Evolutionary conservation across 2,888 invertebrate genomes (phyloP), one percentile per base, ranked within the genome.

Genomic region (Plagiodera versicolora): DNA sequence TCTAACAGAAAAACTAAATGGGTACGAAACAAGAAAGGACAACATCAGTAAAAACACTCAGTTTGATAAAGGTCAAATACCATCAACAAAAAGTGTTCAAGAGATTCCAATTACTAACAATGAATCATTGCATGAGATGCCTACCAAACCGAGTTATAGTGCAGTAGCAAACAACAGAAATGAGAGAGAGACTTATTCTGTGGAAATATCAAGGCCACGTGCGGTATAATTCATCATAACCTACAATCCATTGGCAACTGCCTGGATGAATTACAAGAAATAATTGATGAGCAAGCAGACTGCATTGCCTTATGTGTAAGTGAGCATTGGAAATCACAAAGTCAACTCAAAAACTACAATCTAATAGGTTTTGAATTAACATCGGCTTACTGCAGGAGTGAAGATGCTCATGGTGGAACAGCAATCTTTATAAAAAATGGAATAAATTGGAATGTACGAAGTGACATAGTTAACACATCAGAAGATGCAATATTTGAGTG

Each of bases 361-460:
- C 16, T 45, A n/a, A 16, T 1, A 17, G 17, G 5, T 24, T 24
- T 24, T 24, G 24, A 24, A 24, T 24, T 24, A 24, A 5, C 24
- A 24, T 24, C 24, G 3, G 45, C 45, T 45, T 45, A 45, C 45
- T 14, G 45, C 14, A 45, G 16, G 17, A 45, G 45, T 16, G 18
- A 45, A 16, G 45, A 11, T 16, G 16, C 17, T 18, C 45, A 32
- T 32, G 32, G 32, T 32, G 32, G 32, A 10, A 32, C n/a, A 39
- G 24, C 24, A 24, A 24, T 24, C 14, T 17, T 45, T 4, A 18
- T 45, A 4, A 45, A 45, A 45, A 45, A 11, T 9, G 45, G 45
- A 45, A 45, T 45, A 3, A n/a, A 45, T 45, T 45, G 45, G 45
- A 45, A 45, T 2, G n/a, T 45, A 14, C 45, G 45, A 45, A 45